Conservation (phyloP, 2,113 vertebrate genomes). For the Chitala chitala region DNA sequence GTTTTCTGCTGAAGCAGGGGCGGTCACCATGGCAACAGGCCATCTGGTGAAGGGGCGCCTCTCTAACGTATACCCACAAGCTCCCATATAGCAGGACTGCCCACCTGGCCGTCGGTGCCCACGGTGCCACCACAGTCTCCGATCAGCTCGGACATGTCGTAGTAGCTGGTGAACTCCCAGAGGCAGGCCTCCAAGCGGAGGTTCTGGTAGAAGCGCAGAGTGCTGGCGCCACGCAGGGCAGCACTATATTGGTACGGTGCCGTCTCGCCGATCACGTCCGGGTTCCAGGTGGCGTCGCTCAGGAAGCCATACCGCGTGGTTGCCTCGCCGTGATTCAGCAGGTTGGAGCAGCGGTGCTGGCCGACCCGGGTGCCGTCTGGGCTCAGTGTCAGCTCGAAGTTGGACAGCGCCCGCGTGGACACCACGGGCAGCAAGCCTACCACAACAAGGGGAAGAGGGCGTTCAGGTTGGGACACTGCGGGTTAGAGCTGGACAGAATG, state of each 20-base stretch:
- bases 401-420: conserved; percentile 73
- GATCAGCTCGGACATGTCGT: conserved; percentile 78
- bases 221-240: conserved; percentile 54
- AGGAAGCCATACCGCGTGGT: conserved; percentile 69
- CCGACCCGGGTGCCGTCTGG: conserved; percentile 68
- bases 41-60: neutral
- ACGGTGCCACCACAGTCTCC: conserved; percentile 59
- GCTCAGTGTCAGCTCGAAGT: conserved; percentile 73
- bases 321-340: conserved; percentile 66
- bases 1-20: neutral
- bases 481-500: neutral
- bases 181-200: conserved; percentile 76
- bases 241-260: conserved; percentile 67
- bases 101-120: conserved; percentile 82
- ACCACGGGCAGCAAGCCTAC: conserved; percentile 67
- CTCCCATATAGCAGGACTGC: conserved; percentile 25
- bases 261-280: conserved; percentile 63
- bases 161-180: conserved; percentile 78
- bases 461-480: neutral
- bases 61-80: neutral
- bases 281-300: conserved; percentile 60
- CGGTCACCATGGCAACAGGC: conserved; percentile 6
- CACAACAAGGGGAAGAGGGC: neutral
- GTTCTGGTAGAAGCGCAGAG: conserved; percentile 75
- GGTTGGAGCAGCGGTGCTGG: conserved; percentile 73